Percentiles rank a stretch among this genome's conserved stretches.
Conservation (phyloP, 2,888 invertebrate species). For the Limulus polyphemus region DNA sequence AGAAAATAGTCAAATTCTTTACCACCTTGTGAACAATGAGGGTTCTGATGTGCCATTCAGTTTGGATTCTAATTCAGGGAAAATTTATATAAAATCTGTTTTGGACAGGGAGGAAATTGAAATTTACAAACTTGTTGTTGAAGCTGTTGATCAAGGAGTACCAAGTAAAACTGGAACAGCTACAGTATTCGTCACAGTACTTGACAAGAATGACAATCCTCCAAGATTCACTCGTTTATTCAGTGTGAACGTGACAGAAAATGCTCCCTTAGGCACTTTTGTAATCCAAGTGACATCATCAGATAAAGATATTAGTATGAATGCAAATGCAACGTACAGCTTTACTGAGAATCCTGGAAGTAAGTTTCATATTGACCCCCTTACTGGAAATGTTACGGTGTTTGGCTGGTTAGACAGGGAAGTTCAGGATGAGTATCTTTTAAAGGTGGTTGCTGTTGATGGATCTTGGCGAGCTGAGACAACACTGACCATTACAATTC, state of each 20-base stretch:
- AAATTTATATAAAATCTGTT: conserved; percentile 65
- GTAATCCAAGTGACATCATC: conserved; percentile 84
- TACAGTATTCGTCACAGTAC: conserved; percentile 66
- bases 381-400: conserved; percentile 85
- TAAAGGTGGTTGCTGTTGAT: conserved; percentile 74
- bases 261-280: conserved; percentile 79
- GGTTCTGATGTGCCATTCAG: conserved; percentile 56
- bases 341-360: conserved; percentile 84
- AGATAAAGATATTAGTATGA: conserved; percentile 70
- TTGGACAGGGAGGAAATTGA: conserved; percentile 70
- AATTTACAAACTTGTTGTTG: conserved; percentile 64
- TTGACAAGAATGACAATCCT: conserved; percentile 84
- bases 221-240: conserved; percentile 81
- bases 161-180: conserved; percentile 69
- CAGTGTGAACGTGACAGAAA: conserved; percentile 89
- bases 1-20: conserved; percentile 71
- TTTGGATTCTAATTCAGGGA: conserved; percentile 66
- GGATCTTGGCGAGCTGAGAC: conserved; percentile 86
- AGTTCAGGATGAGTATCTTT: conserved; percentile 72
- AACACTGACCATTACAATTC: conserved; percentile 76
- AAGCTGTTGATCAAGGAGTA: conserved; percentile 70
- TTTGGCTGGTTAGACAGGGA: conserved; percentile 77
- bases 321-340: conserved; percentile 82
- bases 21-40: conserved; percentile 39
- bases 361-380: conserved; percentile 77